These are phyloP conservation scores for Sebastolobus alascanus DNA, from an alignment of 2,797 vertebrate genomes.

Conservation along the genomic window DNA sequence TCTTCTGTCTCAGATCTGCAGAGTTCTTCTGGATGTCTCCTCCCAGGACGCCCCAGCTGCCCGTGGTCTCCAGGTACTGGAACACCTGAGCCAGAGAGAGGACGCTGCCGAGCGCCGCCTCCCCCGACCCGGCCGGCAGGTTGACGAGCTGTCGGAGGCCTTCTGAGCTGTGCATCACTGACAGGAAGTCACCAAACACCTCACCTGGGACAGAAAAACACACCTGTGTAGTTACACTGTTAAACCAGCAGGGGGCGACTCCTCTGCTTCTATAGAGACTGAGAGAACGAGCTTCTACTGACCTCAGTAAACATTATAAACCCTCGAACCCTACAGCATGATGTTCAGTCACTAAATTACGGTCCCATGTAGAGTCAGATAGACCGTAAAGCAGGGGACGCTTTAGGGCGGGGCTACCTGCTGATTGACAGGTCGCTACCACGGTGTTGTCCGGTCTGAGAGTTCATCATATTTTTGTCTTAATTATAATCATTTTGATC, in stretches of 20 bases:
- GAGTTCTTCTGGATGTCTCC: slow-evolving; percentile 57
- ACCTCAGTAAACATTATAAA: no score
- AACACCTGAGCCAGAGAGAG: slow-evolving; percentile 87
- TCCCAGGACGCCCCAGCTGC: slow-evolving; percentile 85
- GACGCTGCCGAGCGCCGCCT: slow-evolving; percentile 85
- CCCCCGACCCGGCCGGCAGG: slow-evolving; percentile 88
- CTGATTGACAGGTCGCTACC: not conserved
- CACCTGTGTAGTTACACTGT: not conserved
- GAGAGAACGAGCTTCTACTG: no score
- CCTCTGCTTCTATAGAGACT: no score
- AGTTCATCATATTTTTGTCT: not conserved
- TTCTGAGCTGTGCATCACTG: slow-evolving; percentile 75
- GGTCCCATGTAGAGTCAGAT: no score
- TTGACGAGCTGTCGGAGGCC: slow-evolving; percentile 81
- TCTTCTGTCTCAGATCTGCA: slow-evolving; percentile 69
- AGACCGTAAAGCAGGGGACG: no score
- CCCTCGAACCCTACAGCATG: no score
- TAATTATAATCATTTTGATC: no score
- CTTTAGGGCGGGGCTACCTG: not conserved
- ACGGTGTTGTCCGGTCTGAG: not conserved
- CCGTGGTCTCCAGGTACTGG: slow-evolving; percentile 86
- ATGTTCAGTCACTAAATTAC: no score
- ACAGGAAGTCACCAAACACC: slow-evolving; percentile 86
- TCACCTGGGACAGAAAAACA: slow-evolving; percentile 81
- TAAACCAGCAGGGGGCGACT: not conserved